Evolutionary conservation across 2,113 vertebrate genomes (phyloP), one percentile per base, ranked within the genome.

Genomic region (Thamnophis sirtalis): DNA sequence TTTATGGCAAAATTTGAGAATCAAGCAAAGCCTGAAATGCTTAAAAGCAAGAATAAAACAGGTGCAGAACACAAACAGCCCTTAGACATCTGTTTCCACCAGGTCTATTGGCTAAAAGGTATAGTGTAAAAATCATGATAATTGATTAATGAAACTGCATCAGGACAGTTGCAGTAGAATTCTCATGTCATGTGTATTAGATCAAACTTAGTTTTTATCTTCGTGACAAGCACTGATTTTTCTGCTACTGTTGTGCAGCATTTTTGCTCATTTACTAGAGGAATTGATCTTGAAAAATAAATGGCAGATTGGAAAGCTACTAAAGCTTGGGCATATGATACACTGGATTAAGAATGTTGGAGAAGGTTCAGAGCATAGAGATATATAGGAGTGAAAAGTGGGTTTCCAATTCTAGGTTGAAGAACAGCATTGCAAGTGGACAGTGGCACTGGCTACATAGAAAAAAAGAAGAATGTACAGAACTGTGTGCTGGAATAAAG

Each of bases 241-340:
- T 38, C 63, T 48, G 28, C 22, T 56, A 38, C n/a, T 15, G 19
- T 85, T 84, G 86, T 73, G 19, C 48, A 88, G 24, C 43, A 38
- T 50, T 85, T 89, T 22, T 11, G 7, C 4, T 11, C 7, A 26
- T 84, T 92, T 88, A 38, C 26, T 84, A 80, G 73, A 73, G 11
- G 54, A 53, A 86, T 89, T 89, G 48, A 86, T n/a, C 80, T 89
- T 85, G 54, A 87, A 56, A 93, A 53, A 90, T 73, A 73, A 43
- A 49, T 53, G 60, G 48, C 22, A n/a, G 63, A 9, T 89, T 15
- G 19, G 9, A 11, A 33, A 53, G 86, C 15, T 43, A 54, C 22
- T 26, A n/a, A 63, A n/a, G 11, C 8, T 55, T 92, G 26, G 21
- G n/a, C 15, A 21, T 33, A 26, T 50, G 89, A 38, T 48, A 89